Evolutionary conservation across 2,797 vertebrate genomes (phyloP), one percentile per base, ranked within the genome.

Genomic region (Anableps anableps): DNA sequence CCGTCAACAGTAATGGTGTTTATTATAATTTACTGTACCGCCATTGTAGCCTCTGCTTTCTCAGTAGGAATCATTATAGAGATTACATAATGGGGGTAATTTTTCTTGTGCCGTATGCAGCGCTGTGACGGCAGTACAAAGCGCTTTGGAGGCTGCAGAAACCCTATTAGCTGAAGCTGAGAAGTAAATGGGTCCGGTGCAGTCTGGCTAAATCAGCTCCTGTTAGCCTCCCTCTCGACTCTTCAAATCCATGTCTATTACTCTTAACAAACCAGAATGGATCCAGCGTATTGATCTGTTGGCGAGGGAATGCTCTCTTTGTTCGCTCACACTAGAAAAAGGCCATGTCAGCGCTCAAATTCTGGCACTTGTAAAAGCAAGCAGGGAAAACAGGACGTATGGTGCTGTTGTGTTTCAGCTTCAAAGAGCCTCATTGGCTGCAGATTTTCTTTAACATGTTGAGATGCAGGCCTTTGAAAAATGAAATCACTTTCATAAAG

Each of bases 181-280:
- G 89, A 74, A 88, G 86, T 91, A 92, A 94, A 93, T 91, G 90
- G 88, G 84, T 87, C 83, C 83, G 34, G 83, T 71, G 83, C 55
- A 87, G 90, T 71, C 83, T 5, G 88, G 80, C 84, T 89, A 92
- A 90, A 90, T 89, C 89, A 88, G 83, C 75, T 43, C 48, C 87
- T 75, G 84, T 89, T 86, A 85, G 82, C 85, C 86, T 81, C 80
- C 76, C 85, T 75, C 86, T 55, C 84, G 78, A 80, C 83, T 51
- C 76, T 83, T 80, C 80, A 92, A 82, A 92, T 93, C 92, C 91
- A 93, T 91, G 90, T 88, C 91, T 86, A 91, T 93, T 92, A 91
- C 92, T 91, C 86, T 92, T 94, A 95, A 95, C 93, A 94, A 95
- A 94, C 90, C 91, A 87, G 86, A 88, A 91, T 92, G 87, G 93